Evolutionary conservation across 2,888 invertebrate species (phyloP), one percentile per base, ranked within the genome.

Genomic region (Saturnia japonica): DNA sequence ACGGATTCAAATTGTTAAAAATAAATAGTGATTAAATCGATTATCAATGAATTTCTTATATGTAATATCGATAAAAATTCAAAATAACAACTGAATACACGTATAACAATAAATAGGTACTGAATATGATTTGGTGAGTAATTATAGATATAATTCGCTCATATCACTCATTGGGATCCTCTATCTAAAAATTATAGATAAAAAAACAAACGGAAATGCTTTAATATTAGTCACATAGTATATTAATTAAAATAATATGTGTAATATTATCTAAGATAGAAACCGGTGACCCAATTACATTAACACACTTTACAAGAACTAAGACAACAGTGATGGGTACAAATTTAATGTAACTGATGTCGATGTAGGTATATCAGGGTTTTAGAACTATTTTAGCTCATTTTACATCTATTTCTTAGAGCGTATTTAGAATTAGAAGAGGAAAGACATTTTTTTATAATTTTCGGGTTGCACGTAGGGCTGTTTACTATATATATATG

Each of bases 191-290:
- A 34, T 34, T 64, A 1, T 8, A 19, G 1, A 16, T 40, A 40
- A 40, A 64, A n/a, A 64, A 34, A 40, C 64, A 40, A 40, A n/a
- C 64, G 64, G 64, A 40, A 34, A 64, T 40, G 19, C 40, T 64
- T 64, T 19, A 19, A 40, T 64, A 64, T 40, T 64, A 64, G 19
- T 64, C 64, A 40, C 16, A 19, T 4, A 19, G 12, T 51, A 0
- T 19, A 16, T 1, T 28, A 25, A 57, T 57, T 12, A 14, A 25
- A 57, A 57, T 57, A 25, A 57, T 57, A 57, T 25, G 12, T 14
- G 19, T n/a, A 25, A 57, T 25, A 11, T 25, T 57, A 57, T 57
- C 57, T 25, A 25, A 12, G 14, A 12, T 19, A 51, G 19, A 51
- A 2, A 51, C 47, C 43, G 43, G 43, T 43, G 43, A 34, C 34